phyloP scores from a whole-genome alignment of 2,888 invertebrate genomes.

The Apamea monoglypha region DNA sequence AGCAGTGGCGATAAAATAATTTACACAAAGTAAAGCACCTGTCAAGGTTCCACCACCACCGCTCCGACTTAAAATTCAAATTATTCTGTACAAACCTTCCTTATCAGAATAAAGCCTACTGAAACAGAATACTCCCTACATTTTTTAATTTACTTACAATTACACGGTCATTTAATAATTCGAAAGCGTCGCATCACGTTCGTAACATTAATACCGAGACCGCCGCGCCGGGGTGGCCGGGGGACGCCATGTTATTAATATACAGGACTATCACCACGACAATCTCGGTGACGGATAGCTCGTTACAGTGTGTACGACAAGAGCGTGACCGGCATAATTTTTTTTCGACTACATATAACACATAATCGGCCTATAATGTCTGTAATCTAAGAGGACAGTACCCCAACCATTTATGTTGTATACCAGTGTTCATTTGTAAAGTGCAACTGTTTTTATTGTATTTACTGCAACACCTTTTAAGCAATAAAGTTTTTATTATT shows the following conservation, averaged over 20 bases:
- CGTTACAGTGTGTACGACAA: neutral
- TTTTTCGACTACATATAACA: neutral
- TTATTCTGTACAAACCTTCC: neutral
- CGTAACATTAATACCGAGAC: conserved; percentile 30
- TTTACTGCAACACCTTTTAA: too few species aligned
- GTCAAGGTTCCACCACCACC: neutral
- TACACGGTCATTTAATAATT: conserved; percentile 24
- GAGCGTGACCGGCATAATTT: neutral
- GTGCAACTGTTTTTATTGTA: too few species aligned
- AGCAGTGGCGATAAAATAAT: neutral
- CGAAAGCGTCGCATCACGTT: conserved; percentile 44
- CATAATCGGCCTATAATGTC: too few species aligned
- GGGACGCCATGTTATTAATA: conserved; percentile 40
- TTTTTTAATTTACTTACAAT: conserved; percentile 19
- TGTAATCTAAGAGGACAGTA: too few species aligned
- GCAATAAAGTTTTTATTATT: too few species aligned
- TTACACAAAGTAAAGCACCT: neutral
- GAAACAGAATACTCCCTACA: neutral
- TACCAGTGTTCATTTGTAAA: too few species aligned
- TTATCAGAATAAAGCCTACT: neutral
- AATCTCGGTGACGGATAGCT: conserved; percentile 54
- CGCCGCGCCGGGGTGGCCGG: neutral
- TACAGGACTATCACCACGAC: conserved; percentile 29
- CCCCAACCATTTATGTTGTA: too few species aligned
- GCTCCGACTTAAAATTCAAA: neutral